These are phyloP conservation scores for Hyles vespertilio DNA, from an alignment of 1,140 invertebrate species.

Conservation along the genomic window DNA sequence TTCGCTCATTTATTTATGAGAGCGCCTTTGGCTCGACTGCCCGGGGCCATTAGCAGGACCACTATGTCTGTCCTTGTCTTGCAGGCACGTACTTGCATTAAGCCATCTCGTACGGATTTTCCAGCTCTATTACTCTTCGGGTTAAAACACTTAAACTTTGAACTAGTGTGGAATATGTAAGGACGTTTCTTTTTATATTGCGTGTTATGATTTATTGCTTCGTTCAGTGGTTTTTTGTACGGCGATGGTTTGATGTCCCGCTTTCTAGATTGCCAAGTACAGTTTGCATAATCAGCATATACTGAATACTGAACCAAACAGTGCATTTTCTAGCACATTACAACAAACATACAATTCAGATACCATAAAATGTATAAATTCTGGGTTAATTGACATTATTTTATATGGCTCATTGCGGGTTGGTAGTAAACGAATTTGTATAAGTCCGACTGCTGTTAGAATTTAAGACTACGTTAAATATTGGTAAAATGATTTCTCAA, in stretches of 20 bases:
- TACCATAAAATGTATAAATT: too few relatives aligned
- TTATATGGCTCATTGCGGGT: too few relatives aligned
- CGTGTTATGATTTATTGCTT: neutral
- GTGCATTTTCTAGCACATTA: too few relatives aligned
- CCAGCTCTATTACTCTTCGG: conserved; percentile 35
- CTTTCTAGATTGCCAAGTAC: too few relatives aligned
- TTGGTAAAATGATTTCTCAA: too few relatives aligned
- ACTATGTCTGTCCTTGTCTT: conserved; percentile 35
- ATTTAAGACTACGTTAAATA: too few relatives aligned
- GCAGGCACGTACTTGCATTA: conserved; percentile 23
- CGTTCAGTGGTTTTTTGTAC: neutral
- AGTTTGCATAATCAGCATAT: too few relatives aligned
- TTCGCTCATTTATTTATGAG: conserved; percentile 64
- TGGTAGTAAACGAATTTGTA: too few relatives aligned
- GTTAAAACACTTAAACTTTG: conserved; percentile 49
- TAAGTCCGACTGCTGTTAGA: too few relatives aligned
- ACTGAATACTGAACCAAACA: too few relatives aligned
- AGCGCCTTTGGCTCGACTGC: conserved; percentile 50
- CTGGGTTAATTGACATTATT: too few relatives aligned
- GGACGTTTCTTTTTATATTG: conserved; percentile 8
- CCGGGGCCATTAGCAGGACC: conserved; percentile 53
- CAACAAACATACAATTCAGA: too few relatives aligned
- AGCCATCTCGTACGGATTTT: conserved; percentile 37
- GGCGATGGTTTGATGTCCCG: neutral
- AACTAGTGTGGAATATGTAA: conserved; percentile 19